Conservation (phyloP, 2,888 invertebrate genomes). For the Polydrusus pterygomalis region DNA sequence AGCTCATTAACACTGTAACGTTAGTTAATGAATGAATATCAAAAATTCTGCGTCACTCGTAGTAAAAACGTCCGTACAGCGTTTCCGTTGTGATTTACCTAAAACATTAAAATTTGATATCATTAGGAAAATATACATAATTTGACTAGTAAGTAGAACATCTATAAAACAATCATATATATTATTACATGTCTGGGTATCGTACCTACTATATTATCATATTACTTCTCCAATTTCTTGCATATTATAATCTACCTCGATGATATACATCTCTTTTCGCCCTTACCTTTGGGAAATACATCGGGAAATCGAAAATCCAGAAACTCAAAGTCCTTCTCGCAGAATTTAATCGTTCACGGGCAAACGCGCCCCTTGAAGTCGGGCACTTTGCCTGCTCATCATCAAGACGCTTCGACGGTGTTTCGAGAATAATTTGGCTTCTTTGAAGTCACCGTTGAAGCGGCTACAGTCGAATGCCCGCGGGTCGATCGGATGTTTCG, state of each 20-base stretch:
- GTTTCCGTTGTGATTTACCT: too few species aligned
- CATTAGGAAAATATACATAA: too few species aligned
- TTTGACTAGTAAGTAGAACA: too few species aligned
- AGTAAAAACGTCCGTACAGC: too few species aligned
- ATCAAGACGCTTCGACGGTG: conserved; percentile 16
- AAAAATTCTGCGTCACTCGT: too few species aligned
- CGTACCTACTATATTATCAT: too few species aligned
- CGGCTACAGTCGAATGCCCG: not conserved
- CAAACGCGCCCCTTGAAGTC: conserved; percentile 41
- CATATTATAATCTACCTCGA: not conserved
- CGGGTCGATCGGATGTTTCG: not conserved
- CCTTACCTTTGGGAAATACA: conserved; percentile 32
- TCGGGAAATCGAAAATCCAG: conserved; percentile 30
- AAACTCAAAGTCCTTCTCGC: conserved; percentile 19
- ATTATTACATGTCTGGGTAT: too few species aligned
- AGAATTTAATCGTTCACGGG: conserved; percentile 33
- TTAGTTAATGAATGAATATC: too few species aligned
- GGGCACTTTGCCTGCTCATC: conserved; percentile 23
- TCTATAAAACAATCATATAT: too few species aligned
- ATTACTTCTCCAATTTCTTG: too few species aligned
- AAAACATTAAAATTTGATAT: too few species aligned
- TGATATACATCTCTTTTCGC: not conserved
- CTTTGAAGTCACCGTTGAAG: conserved; percentile 12
- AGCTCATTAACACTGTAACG: too few species aligned
- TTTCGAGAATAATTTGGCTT: conserved; percentile 25